A percentile compares a stretch with the other conserved stretches of the same genome.
phyloP scores from a whole-genome alignment of 2,888 invertebrate genomes.

The Heliothis peltigera region DNA sequence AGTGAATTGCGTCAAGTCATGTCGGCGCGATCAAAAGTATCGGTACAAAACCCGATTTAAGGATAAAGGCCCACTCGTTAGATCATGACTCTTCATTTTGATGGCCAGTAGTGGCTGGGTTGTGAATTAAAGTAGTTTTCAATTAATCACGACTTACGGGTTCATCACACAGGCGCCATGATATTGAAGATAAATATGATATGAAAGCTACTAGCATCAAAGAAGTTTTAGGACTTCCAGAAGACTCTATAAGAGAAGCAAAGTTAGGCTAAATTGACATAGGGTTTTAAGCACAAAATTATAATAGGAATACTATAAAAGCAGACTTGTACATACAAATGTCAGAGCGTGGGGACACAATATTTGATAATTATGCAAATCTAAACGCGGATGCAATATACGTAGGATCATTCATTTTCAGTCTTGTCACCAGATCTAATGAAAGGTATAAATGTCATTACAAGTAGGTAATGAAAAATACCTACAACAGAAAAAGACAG shows the following conservation, averaged over 20 bases:
- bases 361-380: slow-evolving; percentile 14
- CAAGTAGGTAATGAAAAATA: no score
- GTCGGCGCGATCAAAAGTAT: slow-evolving; percentile 7
- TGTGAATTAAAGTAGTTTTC: slow-evolving; percentile 3
- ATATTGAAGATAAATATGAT: not conserved
- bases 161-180: not conserved
- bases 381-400: not conserved
- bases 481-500: no score
- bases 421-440: not conserved
- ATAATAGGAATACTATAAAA: slow-evolving; percentile 16
- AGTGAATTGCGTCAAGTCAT: slow-evolving; percentile 23
- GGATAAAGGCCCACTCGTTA: slow-evolving; percentile 68
- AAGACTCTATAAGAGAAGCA: slow-evolving; percentile 5
- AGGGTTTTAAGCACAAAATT: not conserved
- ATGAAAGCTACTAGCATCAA: not conserved
- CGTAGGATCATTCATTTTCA: not conserved
- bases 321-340: slow-evolving; percentile 3
- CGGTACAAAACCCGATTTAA: slow-evolving; percentile 59
- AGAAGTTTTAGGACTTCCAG: slow-evolving; percentile 1
- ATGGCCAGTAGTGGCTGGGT: slow-evolving; percentile 44
- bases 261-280: not conserved
- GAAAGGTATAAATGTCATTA: no score
- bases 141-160: not conserved
- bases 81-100: slow-evolving; percentile 61
- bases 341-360: not conserved